Evolutionary conservation across 2,113 vertebrate species (phyloP).

Genomic region (Forbesichthys agassizii): DNA sequence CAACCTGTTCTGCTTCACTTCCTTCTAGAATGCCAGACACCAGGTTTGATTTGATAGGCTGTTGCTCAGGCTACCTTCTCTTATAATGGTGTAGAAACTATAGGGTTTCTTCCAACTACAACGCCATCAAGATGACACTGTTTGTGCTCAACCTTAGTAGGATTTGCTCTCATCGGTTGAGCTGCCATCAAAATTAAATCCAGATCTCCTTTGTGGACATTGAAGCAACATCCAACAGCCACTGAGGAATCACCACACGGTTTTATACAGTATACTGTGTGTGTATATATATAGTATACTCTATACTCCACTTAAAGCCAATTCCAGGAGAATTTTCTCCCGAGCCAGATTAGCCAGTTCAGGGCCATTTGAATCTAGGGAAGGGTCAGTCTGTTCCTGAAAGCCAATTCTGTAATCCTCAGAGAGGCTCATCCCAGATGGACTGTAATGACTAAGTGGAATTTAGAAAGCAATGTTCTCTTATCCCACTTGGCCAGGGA

Average conservation of each 20-base stretch:
- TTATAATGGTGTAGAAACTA: slow-evolving; percentile 57
- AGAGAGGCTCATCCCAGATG: slow-evolving; percentile 64
- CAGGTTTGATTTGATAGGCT: slow-evolving; percentile 68
- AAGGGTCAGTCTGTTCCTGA: slow-evolving; percentile 57
- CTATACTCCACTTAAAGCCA: slow-evolving; percentile 68
- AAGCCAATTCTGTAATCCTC: slow-evolving; percentile 66
- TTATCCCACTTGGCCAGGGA: slow-evolving; percentile 38
- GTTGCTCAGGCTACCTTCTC: slow-evolving; percentile 57
- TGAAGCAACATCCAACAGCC: slow-evolving; percentile 21
- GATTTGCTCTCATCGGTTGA: slow-evolving; percentile 45
- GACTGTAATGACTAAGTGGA: slow-evolving; percentile 55
- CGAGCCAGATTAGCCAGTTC: slow-evolving; percentile 65
- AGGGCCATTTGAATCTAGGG: slow-evolving; percentile 63
- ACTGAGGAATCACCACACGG: slow-evolving; percentile 46
- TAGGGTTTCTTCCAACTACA: slow-evolving; percentile 64
- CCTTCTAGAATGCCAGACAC: slow-evolving; percentile 52
- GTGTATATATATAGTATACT: slow-evolving; percentile 70
- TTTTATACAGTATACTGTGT: slow-evolving; percentile 68
- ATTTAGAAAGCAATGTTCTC: slow-evolving; percentile 51
- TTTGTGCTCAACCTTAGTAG: slow-evolving; percentile 52
- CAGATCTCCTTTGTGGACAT: slow-evolving; percentile 30
- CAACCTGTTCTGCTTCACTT: slow-evolving; percentile 63
- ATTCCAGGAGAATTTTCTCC: slow-evolving; percentile 66
- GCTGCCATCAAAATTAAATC: slow-evolving; percentile 46
- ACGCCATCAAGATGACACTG: slow-evolving; percentile 52